Conservation (phyloP, 2,888 invertebrate genomes). For the Cremastinae sp. region DNA sequence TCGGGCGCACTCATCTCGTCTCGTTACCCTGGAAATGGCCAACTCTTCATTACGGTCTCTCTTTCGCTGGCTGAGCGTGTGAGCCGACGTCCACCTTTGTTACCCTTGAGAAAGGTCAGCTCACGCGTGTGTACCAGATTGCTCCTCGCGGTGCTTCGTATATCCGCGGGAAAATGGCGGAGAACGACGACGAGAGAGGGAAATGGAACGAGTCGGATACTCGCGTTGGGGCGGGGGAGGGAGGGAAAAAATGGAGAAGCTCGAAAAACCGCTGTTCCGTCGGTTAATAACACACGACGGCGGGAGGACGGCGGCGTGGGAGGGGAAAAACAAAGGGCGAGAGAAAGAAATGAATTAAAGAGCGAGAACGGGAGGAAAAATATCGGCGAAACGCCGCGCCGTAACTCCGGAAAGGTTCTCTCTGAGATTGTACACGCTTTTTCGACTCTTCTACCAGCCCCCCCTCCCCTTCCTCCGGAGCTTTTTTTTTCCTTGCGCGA, state of each 20-base stretch:
- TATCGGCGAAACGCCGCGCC: constrained; percentile 44
- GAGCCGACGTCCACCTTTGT: constrained; percentile 21
- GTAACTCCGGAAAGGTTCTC: constrained; percentile 32
- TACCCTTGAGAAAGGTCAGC: constrained; percentile 49
- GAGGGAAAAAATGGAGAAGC: constrained; percentile 44
- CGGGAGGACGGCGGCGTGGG: constrained; percentile 21
- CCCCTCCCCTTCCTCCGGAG: constrained; percentile 25
- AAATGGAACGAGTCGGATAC: background rate
- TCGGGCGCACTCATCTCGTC: constrained; percentile 52
- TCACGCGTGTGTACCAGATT: constrained; percentile 48
- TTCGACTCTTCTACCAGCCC: constrained; percentile 25
- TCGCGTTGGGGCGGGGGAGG: constrained; percentile 10
- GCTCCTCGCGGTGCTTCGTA: constrained; percentile 38
- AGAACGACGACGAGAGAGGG: constrained; percentile 5
- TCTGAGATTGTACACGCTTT: constrained; percentile 45
- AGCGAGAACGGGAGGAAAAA: constrained; percentile 36
- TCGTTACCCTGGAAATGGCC: constrained; percentile 57
- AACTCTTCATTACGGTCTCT: constrained; percentile 57
- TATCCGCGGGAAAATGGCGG: constrained; percentile 25
- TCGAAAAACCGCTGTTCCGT: constrained; percentile 36
- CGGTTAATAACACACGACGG: constrained; percentile 38
- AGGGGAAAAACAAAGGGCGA: constrained; percentile 16
- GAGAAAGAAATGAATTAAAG: constrained; percentile 26
- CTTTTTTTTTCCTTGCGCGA: constrained; percentile 2
- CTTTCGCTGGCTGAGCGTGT: constrained; percentile 11